A percentile compares a stretch with the other conserved stretches of the same genome.
Evolutionary conservation across 2,797 vertebrate species (phyloP).

Genomic region (Uromys caudimaculatus): DNA sequence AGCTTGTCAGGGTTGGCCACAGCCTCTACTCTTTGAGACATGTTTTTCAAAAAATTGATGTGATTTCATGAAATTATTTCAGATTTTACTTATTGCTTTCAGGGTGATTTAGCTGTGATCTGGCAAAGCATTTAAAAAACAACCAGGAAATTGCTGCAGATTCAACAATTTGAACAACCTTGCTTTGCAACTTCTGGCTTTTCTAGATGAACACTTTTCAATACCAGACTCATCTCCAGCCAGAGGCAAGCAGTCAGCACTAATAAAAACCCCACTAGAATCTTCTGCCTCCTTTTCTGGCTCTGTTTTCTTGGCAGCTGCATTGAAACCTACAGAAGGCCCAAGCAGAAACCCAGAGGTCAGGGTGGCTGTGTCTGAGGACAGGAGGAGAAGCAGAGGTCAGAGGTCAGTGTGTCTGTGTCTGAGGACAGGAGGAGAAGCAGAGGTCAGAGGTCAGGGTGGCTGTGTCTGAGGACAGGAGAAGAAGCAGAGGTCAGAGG

Average conservation of each 20-base stretch:
- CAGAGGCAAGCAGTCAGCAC: background rate
- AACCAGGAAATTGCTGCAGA: background rate
- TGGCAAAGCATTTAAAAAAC: background rate
- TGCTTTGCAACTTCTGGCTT: background rate
- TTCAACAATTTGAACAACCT: background rate
- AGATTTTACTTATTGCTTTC: background rate
- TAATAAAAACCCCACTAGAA: background rate
- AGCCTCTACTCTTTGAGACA: background rate
- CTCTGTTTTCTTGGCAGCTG: background rate
- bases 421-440: no score
- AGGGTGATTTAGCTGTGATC: background rate
- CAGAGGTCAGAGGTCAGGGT: background rate
- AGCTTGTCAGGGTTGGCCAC: background rate
- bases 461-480: background rate
- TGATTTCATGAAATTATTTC: slow-evolving; percentile 11
- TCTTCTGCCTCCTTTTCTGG: background rate
- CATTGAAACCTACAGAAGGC: background rate
- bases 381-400: no score
- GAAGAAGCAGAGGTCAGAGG: background rate
- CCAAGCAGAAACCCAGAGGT: background rate
- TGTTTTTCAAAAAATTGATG: background rate
- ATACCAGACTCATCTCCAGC: background rate
- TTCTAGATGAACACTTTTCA: background rate
- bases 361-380: background rate
- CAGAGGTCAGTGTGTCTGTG: background rate